Percentiles rank a stretch among this genome's conserved stretches.
These are phyloP conservation scores for Meiosimyza platycephala DNA, from an alignment of 2,888 invertebrate genomes.

Conservation along the genomic window DNA sequence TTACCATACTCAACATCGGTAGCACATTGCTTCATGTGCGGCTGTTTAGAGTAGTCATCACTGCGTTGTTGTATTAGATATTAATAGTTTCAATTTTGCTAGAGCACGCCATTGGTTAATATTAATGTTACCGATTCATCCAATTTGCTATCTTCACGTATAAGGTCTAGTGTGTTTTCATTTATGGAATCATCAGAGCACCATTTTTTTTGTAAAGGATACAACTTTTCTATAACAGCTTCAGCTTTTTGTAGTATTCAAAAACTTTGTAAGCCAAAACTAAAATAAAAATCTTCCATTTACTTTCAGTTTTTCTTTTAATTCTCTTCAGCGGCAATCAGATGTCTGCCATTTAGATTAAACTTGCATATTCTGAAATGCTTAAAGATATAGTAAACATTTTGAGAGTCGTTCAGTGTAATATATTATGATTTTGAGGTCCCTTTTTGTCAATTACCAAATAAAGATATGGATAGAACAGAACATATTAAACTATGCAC, in stretches of 20 bases:
- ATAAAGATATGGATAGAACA: too few species aligned
- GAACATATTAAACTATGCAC: too few species aligned
- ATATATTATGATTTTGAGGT: too few species aligned
- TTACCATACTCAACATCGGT: conserved; percentile 49
- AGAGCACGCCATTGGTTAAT: background rate
- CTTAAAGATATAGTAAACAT: too few species aligned
- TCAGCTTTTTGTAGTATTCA: conserved; percentile 78
- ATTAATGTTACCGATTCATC: conserved; percentile 61
- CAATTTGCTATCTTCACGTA: conserved; percentile 70
- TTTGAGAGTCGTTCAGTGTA: too few species aligned
- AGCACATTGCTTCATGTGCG: conserved; percentile 52
- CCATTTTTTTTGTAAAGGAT: conserved; percentile 72
- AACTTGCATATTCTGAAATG: too few species aligned
- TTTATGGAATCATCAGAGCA: conserved; percentile 54
- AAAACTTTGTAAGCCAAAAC: too few species aligned
- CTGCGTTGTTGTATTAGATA: conserved; percentile 62
- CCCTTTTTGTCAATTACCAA: too few species aligned
- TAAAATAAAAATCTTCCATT: too few species aligned
- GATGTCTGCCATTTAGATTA: too few species aligned
- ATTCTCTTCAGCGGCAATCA: too few species aligned
- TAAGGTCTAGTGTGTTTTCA: conserved; percentile 57
- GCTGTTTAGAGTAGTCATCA: conserved; percentile 68
- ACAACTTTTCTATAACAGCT: conserved; percentile 81
- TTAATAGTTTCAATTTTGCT: background rate
- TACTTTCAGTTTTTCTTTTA: too few species aligned